A percentile compares a stretch with the other conserved stretches of the same genome.
Evolutionary conservation across 2,888 invertebrate genomes (phyloP).

Genomic region (Synanthedon andrenaeformis): DNA sequence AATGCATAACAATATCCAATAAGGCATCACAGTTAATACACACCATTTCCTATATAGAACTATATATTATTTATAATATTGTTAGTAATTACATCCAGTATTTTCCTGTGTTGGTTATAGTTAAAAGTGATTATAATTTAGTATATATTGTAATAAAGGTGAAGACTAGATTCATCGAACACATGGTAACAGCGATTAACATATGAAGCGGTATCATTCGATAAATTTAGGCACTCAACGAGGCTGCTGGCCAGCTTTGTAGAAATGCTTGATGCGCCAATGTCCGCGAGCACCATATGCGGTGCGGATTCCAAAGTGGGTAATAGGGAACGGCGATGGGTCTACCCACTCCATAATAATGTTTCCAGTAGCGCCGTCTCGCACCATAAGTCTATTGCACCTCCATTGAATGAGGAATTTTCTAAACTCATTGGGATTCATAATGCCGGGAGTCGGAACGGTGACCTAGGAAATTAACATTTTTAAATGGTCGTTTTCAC

Average conservation of each 20-base stretch:
- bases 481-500: constrained; percentile 12
- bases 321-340: constrained; percentile 69
- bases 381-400: constrained; percentile 63
- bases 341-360: constrained; percentile 73
- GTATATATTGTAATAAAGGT: background rate
- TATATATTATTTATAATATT: background rate
- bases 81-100: background rate
- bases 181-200: constrained; percentile 35
- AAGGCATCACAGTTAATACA: background rate
- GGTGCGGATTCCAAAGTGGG: constrained; percentile 74
- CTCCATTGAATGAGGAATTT: constrained; percentile 71
- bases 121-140: background rate
- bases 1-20: background rate
- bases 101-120: background rate
- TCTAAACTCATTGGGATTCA: constrained; percentile 67
- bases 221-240: constrained; percentile 49
- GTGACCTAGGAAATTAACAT: constrained; percentile 58
- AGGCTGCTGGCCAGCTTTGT: constrained; percentile 22
- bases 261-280: constrained; percentile 69
- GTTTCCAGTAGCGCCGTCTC: constrained; percentile 55
- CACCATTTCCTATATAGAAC: background rate
- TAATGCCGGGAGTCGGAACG: constrained; percentile 68
- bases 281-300: constrained; percentile 75
- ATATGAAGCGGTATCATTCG: constrained; percentile 30
- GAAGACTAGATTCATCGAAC: background rate